Conservation (phyloP, 2,797 vertebrate species). For the Anisognathus igniventris region DNA sequence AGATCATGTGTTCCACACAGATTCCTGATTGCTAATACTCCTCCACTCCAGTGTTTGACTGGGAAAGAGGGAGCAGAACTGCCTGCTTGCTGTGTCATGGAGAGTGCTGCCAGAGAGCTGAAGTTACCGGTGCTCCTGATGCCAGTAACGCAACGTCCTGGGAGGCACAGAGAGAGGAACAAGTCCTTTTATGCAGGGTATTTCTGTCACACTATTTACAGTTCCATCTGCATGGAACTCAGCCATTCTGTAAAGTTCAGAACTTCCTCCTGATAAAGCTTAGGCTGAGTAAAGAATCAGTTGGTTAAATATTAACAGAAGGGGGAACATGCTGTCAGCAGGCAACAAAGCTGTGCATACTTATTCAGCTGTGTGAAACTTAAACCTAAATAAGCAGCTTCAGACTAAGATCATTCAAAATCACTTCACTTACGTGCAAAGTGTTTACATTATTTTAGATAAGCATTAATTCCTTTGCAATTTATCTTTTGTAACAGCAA, state of each 20-base stretch:
- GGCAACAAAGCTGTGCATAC: background rate
- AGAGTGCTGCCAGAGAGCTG: background rate
- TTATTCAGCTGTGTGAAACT: background rate
- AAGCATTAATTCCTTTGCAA: background rate
- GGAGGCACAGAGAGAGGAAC: background rate
- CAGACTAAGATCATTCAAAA: background rate
- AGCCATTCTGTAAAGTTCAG: background rate
- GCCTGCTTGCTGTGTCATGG: background rate
- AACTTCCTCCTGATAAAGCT: slow-evolving; percentile 14
- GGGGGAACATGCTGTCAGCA: background rate
- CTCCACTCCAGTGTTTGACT: background rate
- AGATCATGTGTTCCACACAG: background rate
- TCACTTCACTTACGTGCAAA: background rate
- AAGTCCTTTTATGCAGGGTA: background rate
- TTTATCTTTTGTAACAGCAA: slow-evolving; percentile 78
- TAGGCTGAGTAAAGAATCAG: background rate
- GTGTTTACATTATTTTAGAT: background rate
- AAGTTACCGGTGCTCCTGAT: background rate
- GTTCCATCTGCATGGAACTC: background rate
- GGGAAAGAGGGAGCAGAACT: background rate
- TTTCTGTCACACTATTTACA: background rate
- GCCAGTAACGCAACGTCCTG: background rate
- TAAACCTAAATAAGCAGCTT: background rate
- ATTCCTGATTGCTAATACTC: background rate
- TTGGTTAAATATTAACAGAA: slow-evolving; percentile 39